phyloP scores from a whole-genome alignment of 2,797 vertebrate species.

The Menidia menidia region DNA sequence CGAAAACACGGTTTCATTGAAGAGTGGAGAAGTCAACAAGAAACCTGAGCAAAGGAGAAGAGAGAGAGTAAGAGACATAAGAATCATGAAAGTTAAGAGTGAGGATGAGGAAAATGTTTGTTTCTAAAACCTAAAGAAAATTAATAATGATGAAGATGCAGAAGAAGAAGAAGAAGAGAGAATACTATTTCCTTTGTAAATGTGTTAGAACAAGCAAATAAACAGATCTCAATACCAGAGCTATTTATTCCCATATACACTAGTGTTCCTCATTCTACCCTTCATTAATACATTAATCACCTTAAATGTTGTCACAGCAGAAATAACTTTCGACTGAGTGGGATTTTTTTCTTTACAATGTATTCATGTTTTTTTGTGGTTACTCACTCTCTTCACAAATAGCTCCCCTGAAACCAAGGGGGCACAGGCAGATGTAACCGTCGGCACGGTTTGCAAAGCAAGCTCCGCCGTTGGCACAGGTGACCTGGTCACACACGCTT shows the following conservation, averaged over 20 bases:
- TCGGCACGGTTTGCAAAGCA: slow-evolving; percentile 89
- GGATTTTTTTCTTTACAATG: background rate
- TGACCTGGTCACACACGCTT: slow-evolving; percentile 88
- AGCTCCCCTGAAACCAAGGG: slow-evolving; percentile 90
- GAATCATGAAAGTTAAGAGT: slow-evolving; percentile 12
- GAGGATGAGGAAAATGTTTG: background rate
- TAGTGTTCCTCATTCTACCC: slow-evolving; percentile 26
- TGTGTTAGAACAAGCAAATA: slow-evolving; percentile 11
- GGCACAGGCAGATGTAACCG: slow-evolving; percentile 92
- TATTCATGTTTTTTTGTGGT: background rate
- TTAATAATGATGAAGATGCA: background rate
- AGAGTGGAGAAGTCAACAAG: slow-evolving; percentile 88
- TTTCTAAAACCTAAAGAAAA: slow-evolving; percentile 7
- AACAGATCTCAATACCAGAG: slow-evolving; percentile 26
- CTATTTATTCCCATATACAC: slow-evolving; percentile 33
- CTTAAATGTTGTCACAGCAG: slow-evolving; percentile 24
- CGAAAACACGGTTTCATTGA: slow-evolving; percentile 89
- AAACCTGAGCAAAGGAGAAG: slow-evolving; percentile 81
- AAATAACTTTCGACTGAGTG: background rate
- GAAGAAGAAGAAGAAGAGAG: background rate
- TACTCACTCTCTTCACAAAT: slow-evolving; percentile 93
- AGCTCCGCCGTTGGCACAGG: slow-evolving; percentile 88
- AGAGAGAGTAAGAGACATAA: background rate
- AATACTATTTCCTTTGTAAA: too few relatives aligned
- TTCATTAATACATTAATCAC: slow-evolving; percentile 42